Conservation (phyloP, 2,113 vertebrate genomes). For the Damaliscus lunatus region DNA sequence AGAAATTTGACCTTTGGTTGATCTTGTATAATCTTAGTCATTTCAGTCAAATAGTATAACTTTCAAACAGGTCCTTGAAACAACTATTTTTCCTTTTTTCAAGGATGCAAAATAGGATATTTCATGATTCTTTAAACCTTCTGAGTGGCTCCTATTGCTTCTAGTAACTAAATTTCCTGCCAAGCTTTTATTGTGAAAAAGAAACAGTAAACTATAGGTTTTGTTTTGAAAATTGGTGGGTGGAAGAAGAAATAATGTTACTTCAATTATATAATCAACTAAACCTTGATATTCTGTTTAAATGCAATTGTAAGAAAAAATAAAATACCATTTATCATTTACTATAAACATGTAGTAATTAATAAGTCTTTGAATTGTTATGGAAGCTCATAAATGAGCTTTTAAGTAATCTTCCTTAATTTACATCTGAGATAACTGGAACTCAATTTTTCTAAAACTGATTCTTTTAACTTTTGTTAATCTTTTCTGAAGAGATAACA, state of each 20-base stretch:
- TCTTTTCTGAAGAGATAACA: not conserved
- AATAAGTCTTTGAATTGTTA: not conserved
- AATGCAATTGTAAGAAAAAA: not conserved
- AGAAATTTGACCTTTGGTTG: not conserved
- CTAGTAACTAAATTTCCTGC: slow-evolving; percentile 19
- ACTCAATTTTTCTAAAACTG: not conserved
- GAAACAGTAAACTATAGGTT: slow-evolving; percentile 28
- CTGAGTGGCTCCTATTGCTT: not conserved
- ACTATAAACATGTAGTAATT: not conserved
- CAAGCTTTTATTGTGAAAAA: slow-evolving; percentile 10
- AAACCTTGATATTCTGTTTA: not conserved
- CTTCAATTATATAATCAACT: slow-evolving; percentile 25
- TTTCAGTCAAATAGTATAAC: not conserved
- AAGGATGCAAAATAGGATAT: not conserved
- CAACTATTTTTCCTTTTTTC: not conserved
- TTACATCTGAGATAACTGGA: not conserved
- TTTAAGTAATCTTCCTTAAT: not conserved
- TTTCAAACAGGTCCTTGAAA: not conserved
- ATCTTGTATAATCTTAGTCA: not conserved
- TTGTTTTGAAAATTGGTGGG: slow-evolving; percentile 8
- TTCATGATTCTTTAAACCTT: not conserved
- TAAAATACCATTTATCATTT: not conserved
- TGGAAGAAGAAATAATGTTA: slow-evolving; percentile 1
- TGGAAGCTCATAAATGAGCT: not conserved
- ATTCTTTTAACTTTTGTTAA: not conserved